Evolutionary conservation across 2,888 invertebrate species (phyloP), one percentile per base, ranked within the genome.

Genomic region (Mythimna loreyi): DNA sequence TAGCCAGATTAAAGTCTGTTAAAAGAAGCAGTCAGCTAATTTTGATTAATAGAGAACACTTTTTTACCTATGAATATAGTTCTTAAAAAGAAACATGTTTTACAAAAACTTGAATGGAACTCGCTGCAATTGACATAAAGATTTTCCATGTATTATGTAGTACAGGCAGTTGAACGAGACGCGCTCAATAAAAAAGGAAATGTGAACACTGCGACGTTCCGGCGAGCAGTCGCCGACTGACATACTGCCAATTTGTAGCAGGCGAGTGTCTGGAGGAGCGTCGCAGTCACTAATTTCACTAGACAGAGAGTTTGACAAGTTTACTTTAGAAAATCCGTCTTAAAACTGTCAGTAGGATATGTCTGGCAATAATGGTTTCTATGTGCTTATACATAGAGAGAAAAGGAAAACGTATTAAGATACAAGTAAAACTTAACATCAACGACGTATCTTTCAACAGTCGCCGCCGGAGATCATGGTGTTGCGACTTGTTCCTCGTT

Each of bases 221-320:
- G n/a, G 52, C 25, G 1, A 3, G n/a, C 36, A 25, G 33, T 33
- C 23, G 13, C 13, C 30, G 61, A n/a, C 52, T 52, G 50, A 52
- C 36, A 36, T 28, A 33, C 52, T 25, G 60, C 33, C 52, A 66
- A 66, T 53, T 62, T 40, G 66, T 66, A 23, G 23, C 33, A 25
- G 33, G 23, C 11, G n/a, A 57, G 36, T 49, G 28, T 16, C 16
- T 6, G 13, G 9, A n/a, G 4, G 9, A 52, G 28, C 2, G 28
- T 13, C n/a, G 16, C 11, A 4, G 2, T 30, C 6, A 30, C 21
- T 11, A 28, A 2, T 16, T 45, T n/a, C 45, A 61, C 36, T 40
- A 61, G 36, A 36, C 36, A 36, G 36, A 11, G 36, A 36, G 13
- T 11, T 36, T 36, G 36, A 36, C 13, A 13, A 33, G 33, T 4